Evolutionary conservation across 2,888 invertebrate genomes (phyloP), one percentile per base, ranked within the genome.

Genomic region (Mythimna lalbum): DNA sequence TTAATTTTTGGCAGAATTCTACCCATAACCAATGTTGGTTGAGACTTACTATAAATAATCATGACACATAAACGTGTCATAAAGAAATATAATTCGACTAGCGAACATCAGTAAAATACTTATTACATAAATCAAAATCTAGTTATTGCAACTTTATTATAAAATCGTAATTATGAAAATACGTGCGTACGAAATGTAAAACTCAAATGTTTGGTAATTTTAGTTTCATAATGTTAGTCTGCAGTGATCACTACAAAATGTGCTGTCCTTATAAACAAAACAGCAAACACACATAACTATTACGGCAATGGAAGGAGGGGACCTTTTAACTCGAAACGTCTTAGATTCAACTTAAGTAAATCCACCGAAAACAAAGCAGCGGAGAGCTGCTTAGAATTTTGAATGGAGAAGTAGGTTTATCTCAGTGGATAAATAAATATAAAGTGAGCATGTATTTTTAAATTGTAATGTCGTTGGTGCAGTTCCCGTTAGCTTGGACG

Each of bases 311-410:
- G 43, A 69, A 63, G 12, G 21, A 75, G 69, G 53, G 27, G 52
- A 62, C 68, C 70, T 78, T 72, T 76, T 74, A 73, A 78, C 72
- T 73, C 71, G 63, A 74, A 82, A 75, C 63, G 70, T 75, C 71
- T 72, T 81, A 69, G 72, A 69, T 75, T 77, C 64, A 76, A 74
- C 74, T 76, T 80, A 79, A 72, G 78, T 76, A 80, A 84, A 82
- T 78, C 71, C 80, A 74, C 74, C 55, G 65, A 80, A 82, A 78
- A 82, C 73, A 78, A 80, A 84, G 73, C 78, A 80, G 70, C 69
- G 62, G 60, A 76, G 80, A 76, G 73, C 80, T 74, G 64, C 72
- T 80, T 84, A 77, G 76, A 80, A 83, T 80, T 65, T 80, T 80
- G 81, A 78, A 82, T 78, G 39, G 73, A 61, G 63, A 76, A 80